These are phyloP conservation scores for Cheiracanthium punctorium DNA, from an alignment of 2,888 invertebrate species.

Conservation along the genomic window DNA sequence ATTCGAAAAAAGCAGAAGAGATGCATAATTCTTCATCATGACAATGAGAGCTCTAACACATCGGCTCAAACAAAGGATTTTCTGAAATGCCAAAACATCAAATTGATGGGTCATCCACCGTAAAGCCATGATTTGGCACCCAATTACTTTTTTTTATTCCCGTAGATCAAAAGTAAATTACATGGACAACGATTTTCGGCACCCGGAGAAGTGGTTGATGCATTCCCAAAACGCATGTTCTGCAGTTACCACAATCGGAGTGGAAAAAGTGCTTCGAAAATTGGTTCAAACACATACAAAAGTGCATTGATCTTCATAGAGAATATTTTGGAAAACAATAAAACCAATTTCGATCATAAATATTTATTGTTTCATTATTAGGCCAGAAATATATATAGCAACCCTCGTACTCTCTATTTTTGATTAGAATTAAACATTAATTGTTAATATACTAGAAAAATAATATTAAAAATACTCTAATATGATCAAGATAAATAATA, in stretches of 20 bases:
- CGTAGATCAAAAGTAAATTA: background rate
- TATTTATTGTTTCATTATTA: background rate
- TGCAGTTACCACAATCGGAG: background rate
- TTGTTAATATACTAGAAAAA: too few relatives aligned
- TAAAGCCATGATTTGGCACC: background rate
- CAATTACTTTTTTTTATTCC: background rate
- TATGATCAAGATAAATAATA: too few relatives aligned
- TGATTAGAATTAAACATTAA: too few relatives aligned
- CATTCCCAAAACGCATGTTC: background rate
- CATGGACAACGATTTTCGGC: background rate
- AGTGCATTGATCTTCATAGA: background rate
- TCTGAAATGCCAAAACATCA: too few relatives aligned
- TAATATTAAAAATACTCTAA: too few relatives aligned
- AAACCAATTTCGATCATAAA: background rate
- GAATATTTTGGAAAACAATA: background rate
- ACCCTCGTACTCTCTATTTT: too few relatives aligned
- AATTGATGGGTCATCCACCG: background rate
- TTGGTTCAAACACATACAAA: background rate
- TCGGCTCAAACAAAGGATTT: too few relatives aligned
- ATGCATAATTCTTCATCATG: too few relatives aligned
- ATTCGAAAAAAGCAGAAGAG: too few relatives aligned
- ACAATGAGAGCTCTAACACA: too few relatives aligned
- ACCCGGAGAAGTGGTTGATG: background rate
- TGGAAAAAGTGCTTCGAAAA: background rate
- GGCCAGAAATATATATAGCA: too few relatives aligned